Conservation (phyloP, 2,113 vertebrate species). For the Chamaetylas fuelleborni region DNA sequence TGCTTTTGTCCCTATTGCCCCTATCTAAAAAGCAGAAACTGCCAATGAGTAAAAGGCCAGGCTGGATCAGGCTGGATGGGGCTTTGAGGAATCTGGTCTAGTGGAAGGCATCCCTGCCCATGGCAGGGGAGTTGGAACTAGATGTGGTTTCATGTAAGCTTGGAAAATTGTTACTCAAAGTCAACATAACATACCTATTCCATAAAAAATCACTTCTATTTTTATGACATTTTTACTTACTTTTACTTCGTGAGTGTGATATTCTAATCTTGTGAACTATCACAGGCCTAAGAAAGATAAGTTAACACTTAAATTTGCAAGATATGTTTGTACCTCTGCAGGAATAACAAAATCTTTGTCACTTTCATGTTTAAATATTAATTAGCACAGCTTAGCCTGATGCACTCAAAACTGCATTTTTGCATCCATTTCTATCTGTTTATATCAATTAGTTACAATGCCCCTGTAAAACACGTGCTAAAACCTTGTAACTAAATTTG, state of each 20-base stretch:
- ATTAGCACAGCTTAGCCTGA: neutral
- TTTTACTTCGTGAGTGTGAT: neutral
- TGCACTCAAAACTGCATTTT: neutral
- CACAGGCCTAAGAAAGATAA: neutral
- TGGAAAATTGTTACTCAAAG: neutral
- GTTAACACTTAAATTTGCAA: neutral
- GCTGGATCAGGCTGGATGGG: neutral
- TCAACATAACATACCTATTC: accelerated
- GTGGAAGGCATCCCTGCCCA: neutral
- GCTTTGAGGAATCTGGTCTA: neutral
- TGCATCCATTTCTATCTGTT: neutral
- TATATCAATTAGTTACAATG: neutral
- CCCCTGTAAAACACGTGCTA: neutral
- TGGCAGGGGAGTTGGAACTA: neutral
- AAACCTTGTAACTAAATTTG: neutral
- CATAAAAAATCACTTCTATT: neutral
- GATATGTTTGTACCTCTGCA: neutral
- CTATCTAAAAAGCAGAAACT: neutral
- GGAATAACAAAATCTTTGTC: neutral
- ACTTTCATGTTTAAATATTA: neutral
- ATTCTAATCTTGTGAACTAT: neutral
- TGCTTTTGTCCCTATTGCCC: neutral
- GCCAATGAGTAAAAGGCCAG: neutral
- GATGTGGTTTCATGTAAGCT: neutral
- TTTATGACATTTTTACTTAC: neutral